phyloP scores from a whole-genome alignment of 2,888 invertebrate species.

The Steinernema scapterisci region DNA sequence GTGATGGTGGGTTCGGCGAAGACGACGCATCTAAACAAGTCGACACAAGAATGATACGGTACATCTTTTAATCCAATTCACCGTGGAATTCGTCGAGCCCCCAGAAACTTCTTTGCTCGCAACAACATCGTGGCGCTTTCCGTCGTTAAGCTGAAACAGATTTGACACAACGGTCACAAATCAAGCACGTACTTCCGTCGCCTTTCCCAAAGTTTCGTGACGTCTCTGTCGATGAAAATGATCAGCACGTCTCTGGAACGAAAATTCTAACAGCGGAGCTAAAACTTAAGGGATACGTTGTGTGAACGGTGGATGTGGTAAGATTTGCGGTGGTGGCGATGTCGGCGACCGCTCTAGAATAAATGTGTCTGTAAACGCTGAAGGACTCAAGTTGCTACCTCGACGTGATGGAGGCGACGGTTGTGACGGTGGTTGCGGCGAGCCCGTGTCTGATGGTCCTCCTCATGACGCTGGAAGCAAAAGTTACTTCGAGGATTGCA shows the following conservation, averaged over 20 bases:
- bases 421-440: not conserved
- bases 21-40: constrained; percentile 26
- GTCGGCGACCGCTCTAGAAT: no score
- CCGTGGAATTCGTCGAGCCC: not conserved
- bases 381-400: not conserved
- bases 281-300: no score
- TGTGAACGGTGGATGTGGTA: no score
- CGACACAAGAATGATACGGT: not conserved
- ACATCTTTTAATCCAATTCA: not conserved
- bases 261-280: not conserved
- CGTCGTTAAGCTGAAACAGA: constrained; percentile 17
- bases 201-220: not conserved
- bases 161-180: not conserved
- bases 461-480: not conserved
- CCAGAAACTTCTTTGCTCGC: not conserved
- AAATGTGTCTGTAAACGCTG: no score
- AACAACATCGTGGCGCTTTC: not conserved
- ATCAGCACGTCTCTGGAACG: not conserved
- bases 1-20: constrained; percentile 19
- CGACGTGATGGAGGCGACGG: not conserved
- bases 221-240: constrained; percentile 9
- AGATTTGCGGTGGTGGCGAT: not conserved
- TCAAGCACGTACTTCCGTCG: not conserved
- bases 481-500: not conserved
- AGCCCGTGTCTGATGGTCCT: not conserved